Evolutionary conservation across 2,113 vertebrate genomes (phyloP).

Genomic region (Acanthisitta chloris): DNA sequence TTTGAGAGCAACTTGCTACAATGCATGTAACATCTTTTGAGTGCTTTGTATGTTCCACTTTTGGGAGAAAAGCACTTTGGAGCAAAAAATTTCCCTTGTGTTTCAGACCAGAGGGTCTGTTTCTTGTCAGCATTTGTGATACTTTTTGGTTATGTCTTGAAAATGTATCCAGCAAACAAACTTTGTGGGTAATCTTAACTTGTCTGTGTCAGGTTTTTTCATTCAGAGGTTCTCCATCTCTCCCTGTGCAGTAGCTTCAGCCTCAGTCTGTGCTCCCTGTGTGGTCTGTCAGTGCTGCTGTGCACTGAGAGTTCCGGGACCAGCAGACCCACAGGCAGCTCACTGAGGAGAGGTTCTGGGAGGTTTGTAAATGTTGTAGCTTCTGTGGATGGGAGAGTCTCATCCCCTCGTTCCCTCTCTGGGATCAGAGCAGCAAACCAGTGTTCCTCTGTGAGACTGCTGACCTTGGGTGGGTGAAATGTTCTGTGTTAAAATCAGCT

Average conservation of each 20-base stretch:
- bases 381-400: not conserved
- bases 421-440: not conserved
- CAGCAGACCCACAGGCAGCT: not conserved
- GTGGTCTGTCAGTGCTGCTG: not conserved
- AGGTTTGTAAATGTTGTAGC: not conserved
- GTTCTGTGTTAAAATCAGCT: not conserved
- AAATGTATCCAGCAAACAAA: not conserved
- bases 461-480: not conserved
- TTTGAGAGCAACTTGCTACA: not conserved
- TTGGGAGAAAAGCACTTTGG: not conserved
- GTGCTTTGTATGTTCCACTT: not conserved
- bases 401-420: not conserved
- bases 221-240: not conserved
- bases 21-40: not conserved
- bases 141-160: not conserved
- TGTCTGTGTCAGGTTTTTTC: not conserved
- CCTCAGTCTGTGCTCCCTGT: fast-evolving
- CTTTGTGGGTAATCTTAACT: not conserved
- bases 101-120: not conserved
- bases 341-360: not conserved
- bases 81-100: not conserved
- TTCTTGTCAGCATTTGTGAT: not conserved
- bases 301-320: fast-evolving
- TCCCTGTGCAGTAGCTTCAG: not conserved
- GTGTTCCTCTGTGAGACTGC: not conserved